Conservation (phyloP, 2,113 vertebrate genomes). For the Hippocampus comes region DNA sequence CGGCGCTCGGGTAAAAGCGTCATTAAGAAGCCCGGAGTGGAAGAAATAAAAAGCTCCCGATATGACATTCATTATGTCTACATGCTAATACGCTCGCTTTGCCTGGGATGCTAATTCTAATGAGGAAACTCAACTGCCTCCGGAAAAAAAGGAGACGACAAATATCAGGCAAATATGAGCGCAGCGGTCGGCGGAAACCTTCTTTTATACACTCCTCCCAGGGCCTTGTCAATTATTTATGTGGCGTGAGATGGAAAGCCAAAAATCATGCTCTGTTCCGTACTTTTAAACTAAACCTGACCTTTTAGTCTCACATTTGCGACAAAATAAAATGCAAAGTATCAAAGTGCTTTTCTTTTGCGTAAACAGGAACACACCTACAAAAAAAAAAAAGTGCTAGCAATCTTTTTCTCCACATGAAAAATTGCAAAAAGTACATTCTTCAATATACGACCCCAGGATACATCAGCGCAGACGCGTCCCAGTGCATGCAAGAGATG, state of each 20-base stretch:
- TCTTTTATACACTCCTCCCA: background rate
- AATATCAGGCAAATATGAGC: background rate
- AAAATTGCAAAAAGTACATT: too few relatives aligned
- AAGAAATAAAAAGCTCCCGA: conserved; percentile 45
- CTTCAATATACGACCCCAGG: too few relatives aligned
- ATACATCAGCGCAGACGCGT: too few relatives aligned
- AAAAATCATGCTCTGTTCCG: background rate
- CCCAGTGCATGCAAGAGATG: too few relatives aligned
- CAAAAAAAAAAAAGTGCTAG: too few relatives aligned
- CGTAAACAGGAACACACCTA: too few relatives aligned
- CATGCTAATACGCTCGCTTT: conserved; percentile 48
- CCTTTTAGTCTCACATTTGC: background rate
- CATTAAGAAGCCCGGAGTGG: conserved; percentile 60
- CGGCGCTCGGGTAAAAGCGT: conserved; percentile 54
- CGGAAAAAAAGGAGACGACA: background rate
- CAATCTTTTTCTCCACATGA: too few relatives aligned
- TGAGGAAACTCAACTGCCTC: background rate
- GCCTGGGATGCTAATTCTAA: conserved; percentile 31
- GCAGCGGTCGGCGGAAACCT: background rate
- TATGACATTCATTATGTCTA: conserved; percentile 60
- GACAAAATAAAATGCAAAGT: background rate
- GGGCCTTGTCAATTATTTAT: background rate
- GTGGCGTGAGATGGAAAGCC: background rate
- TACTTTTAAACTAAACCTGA: background rate
- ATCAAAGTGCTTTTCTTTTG: background rate